phyloP scores from a whole-genome alignment of 2,113 vertebrate species.

The Tetrao urogallus region DNA sequence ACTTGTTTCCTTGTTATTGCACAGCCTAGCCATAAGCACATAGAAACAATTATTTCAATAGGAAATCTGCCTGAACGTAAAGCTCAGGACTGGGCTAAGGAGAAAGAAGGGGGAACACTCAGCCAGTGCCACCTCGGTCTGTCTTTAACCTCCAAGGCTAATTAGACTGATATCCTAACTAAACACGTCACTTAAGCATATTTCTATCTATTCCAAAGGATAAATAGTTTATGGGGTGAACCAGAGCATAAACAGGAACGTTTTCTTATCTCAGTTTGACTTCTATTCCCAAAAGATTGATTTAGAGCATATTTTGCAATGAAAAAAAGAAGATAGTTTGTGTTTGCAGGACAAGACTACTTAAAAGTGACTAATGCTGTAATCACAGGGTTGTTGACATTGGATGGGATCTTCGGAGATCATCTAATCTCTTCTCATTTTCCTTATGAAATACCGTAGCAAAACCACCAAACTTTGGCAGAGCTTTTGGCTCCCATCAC shows the following conservation, averaged over 20 bases:
- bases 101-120: background rate
- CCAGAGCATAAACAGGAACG: background rate
- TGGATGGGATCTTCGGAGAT: background rate
- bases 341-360: background rate
- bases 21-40: background rate
- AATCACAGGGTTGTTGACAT: background rate
- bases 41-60: background rate
- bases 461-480: background rate
- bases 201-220: background rate
- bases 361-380: background rate
- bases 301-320: background rate
- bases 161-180: background rate
- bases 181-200: background rate
- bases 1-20: background rate
- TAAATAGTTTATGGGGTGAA: background rate
- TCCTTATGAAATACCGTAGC: background rate
- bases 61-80: background rate
- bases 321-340: background rate
- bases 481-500: background rate
- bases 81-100: background rate
- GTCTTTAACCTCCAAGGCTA: conserved; percentile 18
- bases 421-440: background rate
- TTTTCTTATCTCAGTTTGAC: background rate
- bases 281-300: background rate
- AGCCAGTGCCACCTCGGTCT: background rate